Evolutionary conservation across 2,797 vertebrate species (phyloP).

Genomic region (Gallinago stenura): DNA sequence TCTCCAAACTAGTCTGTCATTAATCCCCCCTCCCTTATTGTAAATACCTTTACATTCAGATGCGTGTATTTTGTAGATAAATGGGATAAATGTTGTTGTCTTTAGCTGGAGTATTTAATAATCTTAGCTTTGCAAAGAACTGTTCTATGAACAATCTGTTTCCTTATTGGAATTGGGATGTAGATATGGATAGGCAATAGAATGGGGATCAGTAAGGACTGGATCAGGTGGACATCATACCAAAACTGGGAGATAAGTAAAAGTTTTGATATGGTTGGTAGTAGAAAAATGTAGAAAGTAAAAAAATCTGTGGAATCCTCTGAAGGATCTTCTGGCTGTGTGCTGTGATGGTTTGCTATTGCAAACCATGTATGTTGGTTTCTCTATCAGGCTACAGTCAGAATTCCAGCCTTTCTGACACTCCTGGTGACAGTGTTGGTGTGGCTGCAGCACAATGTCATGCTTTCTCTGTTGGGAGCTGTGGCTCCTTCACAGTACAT

Average conservation of each 20-base stretch:
- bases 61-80: neutral
- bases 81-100: neutral
- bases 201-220: neutral
- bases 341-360: neutral
- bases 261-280: neutral
- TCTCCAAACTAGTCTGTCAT: neutral
- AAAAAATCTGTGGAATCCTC: neutral
- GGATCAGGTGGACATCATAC: neutral
- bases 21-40: neutral
- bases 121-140: neutral
- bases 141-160: neutral
- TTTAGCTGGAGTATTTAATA: neutral
- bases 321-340: neutral
- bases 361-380: neutral
- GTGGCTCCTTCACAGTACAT: neutral
- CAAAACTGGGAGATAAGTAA: neutral
- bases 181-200: no score
- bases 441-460: neutral
- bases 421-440: neutral
- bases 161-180: neutral
- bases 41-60: neutral
- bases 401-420: neutral
- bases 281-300: neutral
- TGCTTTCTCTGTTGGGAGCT: accelerated
- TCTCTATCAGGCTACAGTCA: neutral